Conservation (phyloP, 2,797 vertebrate species). For the Eremophila alpestris region DNA sequence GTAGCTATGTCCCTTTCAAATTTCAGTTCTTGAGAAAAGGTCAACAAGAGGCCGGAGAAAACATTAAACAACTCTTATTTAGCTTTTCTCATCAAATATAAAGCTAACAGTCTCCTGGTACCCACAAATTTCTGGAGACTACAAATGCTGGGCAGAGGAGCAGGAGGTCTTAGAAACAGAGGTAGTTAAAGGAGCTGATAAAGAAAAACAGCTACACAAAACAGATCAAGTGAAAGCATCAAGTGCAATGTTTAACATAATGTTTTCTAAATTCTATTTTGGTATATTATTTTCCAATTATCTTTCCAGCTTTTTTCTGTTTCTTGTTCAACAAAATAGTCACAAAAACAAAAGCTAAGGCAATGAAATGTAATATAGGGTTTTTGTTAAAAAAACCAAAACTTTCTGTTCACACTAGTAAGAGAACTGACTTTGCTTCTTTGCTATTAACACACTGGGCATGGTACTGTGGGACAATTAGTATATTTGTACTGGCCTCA, state of each 20-base stretch:
- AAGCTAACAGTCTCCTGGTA: background rate
- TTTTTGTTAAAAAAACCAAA: background rate
- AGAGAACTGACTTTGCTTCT: background rate
- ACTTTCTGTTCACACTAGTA: background rate
- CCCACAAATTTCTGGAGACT: background rate
- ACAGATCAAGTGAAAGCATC: background rate
- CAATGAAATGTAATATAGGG: background rate
- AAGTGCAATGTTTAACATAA: background rate
- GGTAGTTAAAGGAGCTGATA: background rate
- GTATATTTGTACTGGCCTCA: background rate
- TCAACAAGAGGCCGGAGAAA: background rate
- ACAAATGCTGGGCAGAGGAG: background rate
- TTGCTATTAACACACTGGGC: background rate
- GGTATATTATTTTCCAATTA: background rate
- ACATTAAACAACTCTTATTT: background rate
- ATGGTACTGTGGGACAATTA: background rate
- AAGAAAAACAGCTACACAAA: background rate
- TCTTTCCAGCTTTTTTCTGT: background rate
- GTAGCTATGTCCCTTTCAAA: background rate
- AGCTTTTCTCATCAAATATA: background rate
- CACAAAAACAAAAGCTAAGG: background rate
- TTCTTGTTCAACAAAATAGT: background rate
- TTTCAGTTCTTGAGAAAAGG: slow-evolving; percentile 10
- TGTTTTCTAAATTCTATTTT: background rate
- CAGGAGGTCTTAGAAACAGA: background rate